These are phyloP conservation scores for Etheostoma nigrum DNA, from an alignment of 2,797 vertebrate genomes.

Conservation along the genomic window DNA sequence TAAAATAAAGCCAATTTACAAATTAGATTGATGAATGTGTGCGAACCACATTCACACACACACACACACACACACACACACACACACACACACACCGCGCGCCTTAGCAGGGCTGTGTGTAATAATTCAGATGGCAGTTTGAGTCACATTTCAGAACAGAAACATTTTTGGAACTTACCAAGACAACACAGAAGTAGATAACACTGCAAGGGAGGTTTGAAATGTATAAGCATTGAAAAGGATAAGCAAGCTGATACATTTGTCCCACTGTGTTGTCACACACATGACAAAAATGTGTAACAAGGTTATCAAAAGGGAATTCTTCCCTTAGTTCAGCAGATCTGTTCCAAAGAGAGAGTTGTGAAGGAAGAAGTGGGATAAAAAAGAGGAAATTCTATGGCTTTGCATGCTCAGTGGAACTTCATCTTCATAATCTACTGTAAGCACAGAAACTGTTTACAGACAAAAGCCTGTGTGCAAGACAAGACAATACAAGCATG, in stretches of 20 bases:
- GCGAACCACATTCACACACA: neutral
- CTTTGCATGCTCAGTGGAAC: slow-evolving; percentile 55
- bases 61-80: too few relatives aligned
- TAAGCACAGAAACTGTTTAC: slow-evolving; percentile 57
- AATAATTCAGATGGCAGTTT: neutral
- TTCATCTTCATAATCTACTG: slow-evolving; percentile 66
- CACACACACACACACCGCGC: too few relatives aligned
- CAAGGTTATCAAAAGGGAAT: slow-evolving; percentile 27
- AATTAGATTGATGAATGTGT: neutral
- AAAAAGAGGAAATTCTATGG: slow-evolving; percentile 59
- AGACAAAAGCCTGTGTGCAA: slow-evolving; percentile 55
- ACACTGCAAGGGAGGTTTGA: neutral
- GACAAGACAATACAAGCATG: slow-evolving; percentile 68
- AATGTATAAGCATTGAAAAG: neutral
- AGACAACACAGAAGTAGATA: neutral
- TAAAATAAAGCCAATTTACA: neutral
- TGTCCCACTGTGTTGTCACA: neutral
- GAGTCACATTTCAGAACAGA: neutral
- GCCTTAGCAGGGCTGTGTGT: neutral
- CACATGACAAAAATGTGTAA: too few relatives aligned
- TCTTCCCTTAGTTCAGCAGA: slow-evolving; percentile 21
- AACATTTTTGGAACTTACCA: neutral
- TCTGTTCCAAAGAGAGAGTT: neutral
- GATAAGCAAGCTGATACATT: neutral
- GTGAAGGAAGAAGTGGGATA: slow-evolving; percentile 38